phyloP scores from a whole-genome alignment of 2,888 invertebrate genomes.

The Cristatella mucedo region DNA sequence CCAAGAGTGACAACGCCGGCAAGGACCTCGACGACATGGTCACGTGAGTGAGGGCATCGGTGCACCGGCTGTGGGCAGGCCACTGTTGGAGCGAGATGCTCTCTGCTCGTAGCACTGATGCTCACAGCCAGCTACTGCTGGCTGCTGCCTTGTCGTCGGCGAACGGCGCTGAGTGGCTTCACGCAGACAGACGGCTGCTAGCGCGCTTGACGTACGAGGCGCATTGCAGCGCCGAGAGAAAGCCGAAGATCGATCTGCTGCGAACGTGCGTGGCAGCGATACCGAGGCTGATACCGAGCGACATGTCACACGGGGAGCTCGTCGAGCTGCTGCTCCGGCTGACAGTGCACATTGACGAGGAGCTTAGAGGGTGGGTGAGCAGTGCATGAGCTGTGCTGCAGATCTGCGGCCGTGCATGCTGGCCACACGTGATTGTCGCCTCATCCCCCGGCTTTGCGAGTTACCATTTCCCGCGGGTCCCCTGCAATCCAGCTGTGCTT shows the following conservation, averaged over 20 bases:
- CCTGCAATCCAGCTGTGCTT: too few relatives aligned
- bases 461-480: too few relatives aligned
- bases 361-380: slow-evolving; percentile 54
- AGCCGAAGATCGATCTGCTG: slow-evolving; percentile 91
- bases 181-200: neutral
- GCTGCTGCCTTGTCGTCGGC: too few relatives aligned
- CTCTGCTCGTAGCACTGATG: too few relatives aligned
- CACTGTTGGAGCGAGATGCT: too few relatives aligned
- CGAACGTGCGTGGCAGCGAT: slow-evolving; percentile 96
- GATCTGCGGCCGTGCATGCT: too few relatives aligned
- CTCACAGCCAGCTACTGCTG: too few relatives aligned
- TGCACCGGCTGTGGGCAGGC: too few relatives aligned
- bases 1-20: slow-evolving; percentile 82
- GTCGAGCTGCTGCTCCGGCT: slow-evolving; percentile 81
- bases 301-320: slow-evolving; percentile 81
- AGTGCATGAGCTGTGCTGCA: neutral
- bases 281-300: slow-evolving; percentile 75
- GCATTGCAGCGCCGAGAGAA: slow-evolving; percentile 60
- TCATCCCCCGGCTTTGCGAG: too few relatives aligned
- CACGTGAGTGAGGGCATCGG: too few relatives aligned
- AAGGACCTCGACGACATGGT: slow-evolving; percentile 48
- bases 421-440: too few relatives aligned
- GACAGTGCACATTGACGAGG: slow-evolving; percentile 96
- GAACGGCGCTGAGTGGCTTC: too few relatives aligned
- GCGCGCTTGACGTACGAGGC: neutral